phyloP scores from a whole-genome alignment of 2,888 invertebrate species.

The Polymixis flavicincta region DNA sequence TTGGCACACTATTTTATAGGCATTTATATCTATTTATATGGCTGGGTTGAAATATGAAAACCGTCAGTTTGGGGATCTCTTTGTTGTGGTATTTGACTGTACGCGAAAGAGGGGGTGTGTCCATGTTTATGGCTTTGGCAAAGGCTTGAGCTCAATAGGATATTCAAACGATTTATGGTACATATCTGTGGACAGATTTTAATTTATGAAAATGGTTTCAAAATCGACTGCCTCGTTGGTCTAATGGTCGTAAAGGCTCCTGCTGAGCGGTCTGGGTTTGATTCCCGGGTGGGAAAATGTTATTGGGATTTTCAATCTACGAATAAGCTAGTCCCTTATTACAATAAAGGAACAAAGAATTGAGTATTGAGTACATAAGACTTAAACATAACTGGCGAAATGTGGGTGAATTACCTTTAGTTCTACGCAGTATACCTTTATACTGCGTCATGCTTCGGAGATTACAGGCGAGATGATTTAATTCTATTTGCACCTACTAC shows the following conservation, averaged over 20 bases:
- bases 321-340: too few species aligned
- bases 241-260: neutral
- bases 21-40: slow-evolving; percentile 58
- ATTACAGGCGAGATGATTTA: neutral
- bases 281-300: too few species aligned
- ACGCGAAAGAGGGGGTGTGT: neutral
- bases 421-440: too few species aligned
- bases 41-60: slow-evolving; percentile 53
- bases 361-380: too few species aligned
- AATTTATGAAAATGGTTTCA: neutral
- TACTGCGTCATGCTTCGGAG: too few species aligned
- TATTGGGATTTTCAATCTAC: too few species aligned
- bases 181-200: neutral
- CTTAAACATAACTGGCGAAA: too few species aligned
- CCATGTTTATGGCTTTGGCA: neutral
- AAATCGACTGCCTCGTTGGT: neutral
- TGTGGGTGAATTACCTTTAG: too few species aligned
- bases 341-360: too few species aligned
- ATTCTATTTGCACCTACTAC: neutral
- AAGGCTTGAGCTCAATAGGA: slow-evolving; percentile 5
- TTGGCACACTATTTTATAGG: slow-evolving; percentile 49
- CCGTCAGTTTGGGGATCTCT: slow-evolving; percentile 26
- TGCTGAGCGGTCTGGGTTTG: too few species aligned
- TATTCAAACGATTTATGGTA: slow-evolving; percentile 14
- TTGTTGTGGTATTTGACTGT: slow-evolving; percentile 20